Percentiles rank a stretch among this genome's conserved stretches.
phyloP scores from a whole-genome alignment of 92 coral and sea anemone species.

The Zoanthus gigantus region DNA sequence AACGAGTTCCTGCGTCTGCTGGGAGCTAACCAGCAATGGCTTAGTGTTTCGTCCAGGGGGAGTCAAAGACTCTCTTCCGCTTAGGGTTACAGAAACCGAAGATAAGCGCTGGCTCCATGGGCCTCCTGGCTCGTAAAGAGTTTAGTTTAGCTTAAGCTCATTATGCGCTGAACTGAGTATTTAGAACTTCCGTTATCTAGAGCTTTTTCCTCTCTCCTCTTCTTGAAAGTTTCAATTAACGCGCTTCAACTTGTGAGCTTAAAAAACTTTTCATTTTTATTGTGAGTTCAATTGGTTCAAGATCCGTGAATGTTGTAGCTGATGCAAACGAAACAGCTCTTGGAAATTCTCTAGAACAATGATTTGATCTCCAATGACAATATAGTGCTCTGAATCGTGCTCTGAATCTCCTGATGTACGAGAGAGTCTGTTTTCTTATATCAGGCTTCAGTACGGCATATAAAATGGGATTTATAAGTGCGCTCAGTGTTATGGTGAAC shows the following conservation, averaged over 20 bases:
- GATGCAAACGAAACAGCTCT: not conserved
- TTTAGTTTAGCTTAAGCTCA: too few relatives aligned
- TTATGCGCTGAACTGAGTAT: too few relatives aligned
- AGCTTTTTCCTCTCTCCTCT: too few relatives aligned
- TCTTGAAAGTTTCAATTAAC: too few relatives aligned
- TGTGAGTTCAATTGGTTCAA: not conserved
- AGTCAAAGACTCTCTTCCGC: too few relatives aligned
- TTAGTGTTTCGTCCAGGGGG: too few relatives aligned
- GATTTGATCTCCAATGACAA: not conserved
- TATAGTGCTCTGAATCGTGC: not conserved
- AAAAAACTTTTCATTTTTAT: not conserved
- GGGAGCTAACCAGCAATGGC: too few relatives aligned
- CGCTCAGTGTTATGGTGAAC: conserved; percentile 14
- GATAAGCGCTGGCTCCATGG: too few relatives aligned
- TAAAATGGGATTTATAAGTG: conserved; percentile 7
- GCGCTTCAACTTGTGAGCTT: not conserved
- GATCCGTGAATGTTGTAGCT: not conserved
- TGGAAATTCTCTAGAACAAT: not conserved
- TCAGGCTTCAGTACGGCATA: conserved; percentile 25
- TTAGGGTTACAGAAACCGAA: too few relatives aligned
- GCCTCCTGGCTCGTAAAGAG: too few relatives aligned
- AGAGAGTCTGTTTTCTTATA: not conserved
- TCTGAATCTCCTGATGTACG: not conserved
- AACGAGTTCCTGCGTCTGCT: too few relatives aligned
- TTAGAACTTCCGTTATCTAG: too few relatives aligned